Conservation (phyloP, 2,113 vertebrate species). For the Tachuris rubrigastra region DNA sequence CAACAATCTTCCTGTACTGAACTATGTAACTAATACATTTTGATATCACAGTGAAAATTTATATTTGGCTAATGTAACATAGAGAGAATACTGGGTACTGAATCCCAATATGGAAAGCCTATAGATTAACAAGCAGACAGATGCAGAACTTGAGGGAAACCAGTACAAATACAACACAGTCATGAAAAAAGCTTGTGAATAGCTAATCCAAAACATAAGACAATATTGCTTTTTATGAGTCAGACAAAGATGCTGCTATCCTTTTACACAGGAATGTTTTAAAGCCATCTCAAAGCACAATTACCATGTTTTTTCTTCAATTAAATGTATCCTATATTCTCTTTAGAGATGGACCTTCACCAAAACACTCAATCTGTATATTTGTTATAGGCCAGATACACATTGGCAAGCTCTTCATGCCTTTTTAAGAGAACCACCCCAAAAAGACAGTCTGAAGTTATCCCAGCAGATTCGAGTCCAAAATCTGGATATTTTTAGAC, state of each 20-base stretch:
- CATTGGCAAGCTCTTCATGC: background rate
- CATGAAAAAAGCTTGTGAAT: background rate
- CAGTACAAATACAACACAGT: background rate
- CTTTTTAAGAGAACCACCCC: background rate
- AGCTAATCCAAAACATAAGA: background rate
- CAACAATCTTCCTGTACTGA: background rate
- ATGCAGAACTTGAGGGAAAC: background rate
- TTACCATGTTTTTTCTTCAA: background rate
- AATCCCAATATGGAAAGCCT: background rate
- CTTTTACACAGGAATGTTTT: background rate
- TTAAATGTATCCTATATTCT: background rate
- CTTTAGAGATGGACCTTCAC: constrained; percentile 46
- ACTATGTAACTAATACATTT: background rate
- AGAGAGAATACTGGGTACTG: background rate
- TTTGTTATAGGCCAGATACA: background rate
- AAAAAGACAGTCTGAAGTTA: background rate
- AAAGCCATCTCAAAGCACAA: background rate
- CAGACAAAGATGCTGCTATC: background rate
- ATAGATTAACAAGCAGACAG: background rate
- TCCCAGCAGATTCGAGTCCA: background rate
- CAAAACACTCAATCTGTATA: constrained; percentile 33
- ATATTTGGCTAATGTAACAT: background rate
- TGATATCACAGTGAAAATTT: background rate
- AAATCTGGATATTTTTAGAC: background rate
- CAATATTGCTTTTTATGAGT: background rate